These are phyloP conservation scores for Struthidea cinerea DNA, from an alignment of 2,113 vertebrate genomes.

Conservation along the genomic window DNA sequence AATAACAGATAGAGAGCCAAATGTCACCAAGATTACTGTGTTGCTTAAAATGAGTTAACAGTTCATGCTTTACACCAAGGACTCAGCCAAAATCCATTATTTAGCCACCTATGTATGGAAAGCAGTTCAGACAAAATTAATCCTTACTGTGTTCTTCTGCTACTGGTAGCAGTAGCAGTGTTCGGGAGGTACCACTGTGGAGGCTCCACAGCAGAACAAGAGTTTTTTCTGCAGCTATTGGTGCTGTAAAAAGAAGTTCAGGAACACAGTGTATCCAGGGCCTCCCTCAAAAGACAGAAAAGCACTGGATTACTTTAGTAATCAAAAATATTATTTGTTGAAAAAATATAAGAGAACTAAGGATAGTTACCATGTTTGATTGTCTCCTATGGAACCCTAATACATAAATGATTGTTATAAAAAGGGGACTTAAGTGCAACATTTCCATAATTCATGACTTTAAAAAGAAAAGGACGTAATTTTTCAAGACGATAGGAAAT, in stretches of 20 bases:
- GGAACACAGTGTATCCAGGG: background rate
- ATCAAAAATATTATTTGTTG: background rate
- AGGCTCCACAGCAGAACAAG: background rate
- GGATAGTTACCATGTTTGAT: background rate
- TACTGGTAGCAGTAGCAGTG: background rate
- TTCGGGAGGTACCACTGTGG: background rate
- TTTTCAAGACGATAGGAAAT: background rate
- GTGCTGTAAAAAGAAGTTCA: background rate
- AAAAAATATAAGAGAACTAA: background rate
- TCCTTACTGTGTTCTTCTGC: rapidly evolving
- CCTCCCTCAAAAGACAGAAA: background rate
- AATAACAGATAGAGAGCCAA: background rate
- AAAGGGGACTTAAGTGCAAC: background rate
- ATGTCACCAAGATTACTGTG: background rate
- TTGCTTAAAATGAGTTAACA: background rate
- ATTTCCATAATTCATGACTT: background rate
- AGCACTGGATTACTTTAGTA: background rate
- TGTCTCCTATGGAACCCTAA: background rate
- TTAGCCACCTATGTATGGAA: background rate
- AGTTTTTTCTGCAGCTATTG: background rate
- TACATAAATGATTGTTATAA: background rate
- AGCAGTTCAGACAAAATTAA: background rate
- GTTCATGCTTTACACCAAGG: background rate
- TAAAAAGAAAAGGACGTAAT: slow-evolving; percentile 3
- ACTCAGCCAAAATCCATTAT: background rate